A percentile compares a stretch with the other conserved stretches of the same genome.
Evolutionary conservation across 2,888 invertebrate species (phyloP).

Genomic region (Tenthredo distinguenda): DNA sequence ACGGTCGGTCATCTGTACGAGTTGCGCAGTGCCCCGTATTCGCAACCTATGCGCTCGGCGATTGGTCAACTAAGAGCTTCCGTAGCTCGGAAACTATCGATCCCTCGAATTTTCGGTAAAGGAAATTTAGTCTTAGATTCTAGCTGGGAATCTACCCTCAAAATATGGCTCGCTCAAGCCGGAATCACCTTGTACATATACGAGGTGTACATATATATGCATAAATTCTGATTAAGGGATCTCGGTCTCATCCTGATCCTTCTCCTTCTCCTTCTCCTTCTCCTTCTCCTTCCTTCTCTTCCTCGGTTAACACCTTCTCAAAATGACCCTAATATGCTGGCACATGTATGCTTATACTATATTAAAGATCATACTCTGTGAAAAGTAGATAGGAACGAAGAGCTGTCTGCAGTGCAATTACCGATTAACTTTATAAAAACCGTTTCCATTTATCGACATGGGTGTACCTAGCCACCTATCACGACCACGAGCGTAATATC

Average conservation of each 20-base stretch:
- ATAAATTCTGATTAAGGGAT: not conserved
- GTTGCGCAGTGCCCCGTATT: too few species aligned
- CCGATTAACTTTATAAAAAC: slow-evolving; percentile 6
- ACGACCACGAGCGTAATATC: not conserved
- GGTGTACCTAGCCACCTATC: not conserved
- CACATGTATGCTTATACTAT: not conserved
- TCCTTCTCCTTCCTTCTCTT: not conserved
- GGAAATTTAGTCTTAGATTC: too few species aligned
- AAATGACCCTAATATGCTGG: not conserved
- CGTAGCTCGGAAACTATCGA: too few species aligned
- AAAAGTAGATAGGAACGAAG: not conserved
- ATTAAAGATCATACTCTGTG: not conserved
- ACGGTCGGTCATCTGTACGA: too few species aligned
- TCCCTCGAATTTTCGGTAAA: too few species aligned
- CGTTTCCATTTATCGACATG: not conserved
- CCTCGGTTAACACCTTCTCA: not conserved
- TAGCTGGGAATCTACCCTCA: too few species aligned
- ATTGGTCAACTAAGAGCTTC: too few species aligned
- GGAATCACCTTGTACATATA: not conserved
- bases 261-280: too few species aligned
- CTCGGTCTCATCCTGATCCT: not conserved
- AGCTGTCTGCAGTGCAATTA: slow-evolving; percentile 1
- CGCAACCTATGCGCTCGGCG: too few species aligned
- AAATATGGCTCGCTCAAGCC: too few species aligned
- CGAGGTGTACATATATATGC: not conserved